Evolutionary conservation across 1,140 invertebrate species (phyloP).

Genomic region (Alviniconcha marisindica): DNA sequence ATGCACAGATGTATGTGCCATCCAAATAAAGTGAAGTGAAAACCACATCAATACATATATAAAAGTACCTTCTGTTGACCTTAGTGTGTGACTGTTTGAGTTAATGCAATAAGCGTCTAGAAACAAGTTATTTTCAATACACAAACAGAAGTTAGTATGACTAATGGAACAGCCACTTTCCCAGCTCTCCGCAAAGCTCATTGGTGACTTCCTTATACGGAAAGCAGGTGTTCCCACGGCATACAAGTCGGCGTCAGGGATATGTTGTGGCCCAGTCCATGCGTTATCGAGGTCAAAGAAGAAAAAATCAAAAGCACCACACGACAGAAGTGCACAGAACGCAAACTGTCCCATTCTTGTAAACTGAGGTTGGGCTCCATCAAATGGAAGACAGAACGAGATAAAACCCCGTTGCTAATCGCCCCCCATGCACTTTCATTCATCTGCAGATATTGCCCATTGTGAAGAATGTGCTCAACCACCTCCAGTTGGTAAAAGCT

Average conservation of each 20-base stretch:
- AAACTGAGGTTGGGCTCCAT: too few relatives aligned
- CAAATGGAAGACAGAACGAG: too few relatives aligned
- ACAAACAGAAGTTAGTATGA: constrained; percentile 37
- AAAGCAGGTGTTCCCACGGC: constrained; percentile 72
- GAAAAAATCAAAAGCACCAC: neutral
- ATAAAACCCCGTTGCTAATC: neutral
- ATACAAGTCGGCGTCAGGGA: constrained; percentile 32
- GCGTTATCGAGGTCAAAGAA: constrained; percentile 21
- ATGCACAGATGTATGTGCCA: neutral
- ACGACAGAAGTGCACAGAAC: neutral
- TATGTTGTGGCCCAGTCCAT: constrained; percentile 28
- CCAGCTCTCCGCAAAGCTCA: constrained; percentile 61
- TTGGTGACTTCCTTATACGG: constrained; percentile 70
- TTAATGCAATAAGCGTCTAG: too few relatives aligned
- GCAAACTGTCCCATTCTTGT: neutral
- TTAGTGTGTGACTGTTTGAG: too few relatives aligned
- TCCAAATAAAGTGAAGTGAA: neutral
- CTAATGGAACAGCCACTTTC: constrained; percentile 52
- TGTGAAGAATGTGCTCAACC: constrained; percentile 25
- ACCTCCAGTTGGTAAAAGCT: constrained; percentile 21
- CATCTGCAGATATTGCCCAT: constrained; percentile 28
- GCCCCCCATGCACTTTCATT: constrained; percentile 27
- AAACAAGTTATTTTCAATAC: too few relatives aligned
- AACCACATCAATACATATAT: neutral
- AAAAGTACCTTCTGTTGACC: neutral